These are phyloP conservation scores for Poecilia wingei DNA, from an alignment of 2,797 vertebrate genomes.

Conservation along the genomic window DNA sequence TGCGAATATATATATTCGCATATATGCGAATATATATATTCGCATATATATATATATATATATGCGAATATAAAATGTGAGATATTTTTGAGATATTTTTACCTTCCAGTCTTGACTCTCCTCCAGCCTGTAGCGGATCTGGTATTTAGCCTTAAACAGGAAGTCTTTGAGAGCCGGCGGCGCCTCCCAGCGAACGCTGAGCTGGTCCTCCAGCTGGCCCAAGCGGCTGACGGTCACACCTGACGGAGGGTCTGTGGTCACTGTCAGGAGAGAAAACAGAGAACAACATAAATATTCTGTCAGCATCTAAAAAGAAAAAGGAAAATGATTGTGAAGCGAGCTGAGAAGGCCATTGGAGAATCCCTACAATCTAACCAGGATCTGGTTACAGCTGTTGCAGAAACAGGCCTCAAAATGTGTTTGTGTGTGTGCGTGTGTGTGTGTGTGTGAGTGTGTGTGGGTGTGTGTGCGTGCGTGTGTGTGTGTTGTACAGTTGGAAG, in stretches of 20 bases:
- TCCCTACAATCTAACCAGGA: no score
- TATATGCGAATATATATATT: no score
- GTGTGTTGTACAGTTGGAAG: not conserved
- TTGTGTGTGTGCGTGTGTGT: no score
- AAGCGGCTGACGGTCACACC: slow-evolving; percentile 91
- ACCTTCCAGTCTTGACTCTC: slow-evolving; percentile 98
- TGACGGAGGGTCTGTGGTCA: slow-evolving; percentile 92
- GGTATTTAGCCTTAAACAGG: slow-evolving; percentile 97
- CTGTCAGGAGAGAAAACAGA: slow-evolving; percentile 66
- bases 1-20: no score
- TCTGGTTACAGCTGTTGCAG: no score
- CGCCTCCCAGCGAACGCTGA: slow-evolving; percentile 93
- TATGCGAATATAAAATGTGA: not conserved
- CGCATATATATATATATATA: no score
- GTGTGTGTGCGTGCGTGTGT: no score
- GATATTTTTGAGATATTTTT: slow-evolving; percentile 31
- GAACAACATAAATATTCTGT: not conserved
- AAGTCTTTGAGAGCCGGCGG: slow-evolving; percentile 95
- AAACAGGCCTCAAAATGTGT: no score
- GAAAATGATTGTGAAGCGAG: no score
- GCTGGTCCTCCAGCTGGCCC: slow-evolving; percentile 93
- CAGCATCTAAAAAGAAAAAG: not conserved
- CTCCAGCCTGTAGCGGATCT: slow-evolving; percentile 97
- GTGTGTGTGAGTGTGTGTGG: no score
- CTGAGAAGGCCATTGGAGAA: no score